Base-by-base conservation (phyloP, 2,888 invertebrate species). In the Serrognathus titanus region DNA sequence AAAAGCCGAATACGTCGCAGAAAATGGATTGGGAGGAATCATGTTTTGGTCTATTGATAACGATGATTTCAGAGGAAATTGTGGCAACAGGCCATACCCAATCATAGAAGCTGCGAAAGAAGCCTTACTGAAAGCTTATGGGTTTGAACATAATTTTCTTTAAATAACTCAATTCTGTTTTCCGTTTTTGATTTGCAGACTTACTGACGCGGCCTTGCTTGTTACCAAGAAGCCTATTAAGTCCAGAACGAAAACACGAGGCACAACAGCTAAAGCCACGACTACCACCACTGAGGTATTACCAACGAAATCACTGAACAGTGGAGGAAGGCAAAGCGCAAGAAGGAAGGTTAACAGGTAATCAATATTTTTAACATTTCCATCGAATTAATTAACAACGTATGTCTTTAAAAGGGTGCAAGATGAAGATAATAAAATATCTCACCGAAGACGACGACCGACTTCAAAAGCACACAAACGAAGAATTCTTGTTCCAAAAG, bases 1-100 rank as follows among this genome's bases (percentile, higher is more conserved):
- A 71, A 94, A 96, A 82, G 88, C 92, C 0, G 85, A 88, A 67
- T 95, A 93, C 71, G 94, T 92, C 1, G 89, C 87, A 36, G 88
- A 92, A 58, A 88, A 90, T 63, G 85, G 87, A 51, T 82, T 95
- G 20, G 95, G 95, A 66, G 95, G 95, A 71, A 92, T 92, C 49
- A 92, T 92, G 92, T 92, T 92, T 78, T 93, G 92, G 92, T 91
- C 94, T 0, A 90, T 96, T 66, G 95, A 95, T 78, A 95, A 94
- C 74, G 95, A 96, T 63, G 95, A 96, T 72, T 96, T 95, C 81
- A 85, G 94, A 47, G 95, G 95, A n/a, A 85, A 83, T 37, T 95
- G 95, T 72, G 90, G 90, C 63, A 89, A 85, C 24, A 88, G 89
- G 71, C 89, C 93, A 0, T 95, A 94, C 79, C 95, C 95, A 0